Evolutionary conservation across 92 coral and sea anemone species (phyloP), one percentile per base, ranked within the genome.

Genomic region (Plumapathes pennacea): DNA sequence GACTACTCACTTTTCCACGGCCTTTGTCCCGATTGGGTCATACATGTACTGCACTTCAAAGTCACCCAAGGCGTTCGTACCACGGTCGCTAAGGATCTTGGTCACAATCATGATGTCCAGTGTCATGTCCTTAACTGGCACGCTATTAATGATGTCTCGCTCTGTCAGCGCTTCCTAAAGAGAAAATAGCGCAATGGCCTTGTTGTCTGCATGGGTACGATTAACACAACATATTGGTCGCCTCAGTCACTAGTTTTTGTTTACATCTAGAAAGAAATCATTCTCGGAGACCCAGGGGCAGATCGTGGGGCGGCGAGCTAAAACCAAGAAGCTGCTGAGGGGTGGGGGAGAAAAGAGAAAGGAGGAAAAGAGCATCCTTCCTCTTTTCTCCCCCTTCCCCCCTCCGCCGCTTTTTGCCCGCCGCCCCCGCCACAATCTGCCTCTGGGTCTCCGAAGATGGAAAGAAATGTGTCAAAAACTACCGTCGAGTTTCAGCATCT

Each of bases 41-140:
- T 92, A 82, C 79, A 89, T 85, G 66, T 89, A 92, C 53, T 92
- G 98, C 29, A 92, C 94, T 51, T 92, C 98, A 70, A 92, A 92
- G 77, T 92, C 92, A 9, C 96, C 96, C 23, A 92, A 78, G 25
- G 97, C 73, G 25, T 88, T 92, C 4, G 98, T 92, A 13, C 98
- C 98, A 28, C 98, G 98, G 58, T 84, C 98, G 49, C 98, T 92
- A 59, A 92, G 98, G 62, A 92, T 92, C 89, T 92, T 88, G 10
- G 98, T 92, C 15, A 92, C 98, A 26, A 92, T 75, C 85, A 92
- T 92, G 54, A 92, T 92, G 76, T 82, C 95, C 32, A 92, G 71
- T 13, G 98, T 92, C 90, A 89, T 92, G 64, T 92, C 96, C 57
- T 92, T 92, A 29, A 72, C 81, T 3, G 98, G 98, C 55, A 92